Conservation (phyloP, 2,113 vertebrate genomes). For the Psophia crepitans region DNA sequence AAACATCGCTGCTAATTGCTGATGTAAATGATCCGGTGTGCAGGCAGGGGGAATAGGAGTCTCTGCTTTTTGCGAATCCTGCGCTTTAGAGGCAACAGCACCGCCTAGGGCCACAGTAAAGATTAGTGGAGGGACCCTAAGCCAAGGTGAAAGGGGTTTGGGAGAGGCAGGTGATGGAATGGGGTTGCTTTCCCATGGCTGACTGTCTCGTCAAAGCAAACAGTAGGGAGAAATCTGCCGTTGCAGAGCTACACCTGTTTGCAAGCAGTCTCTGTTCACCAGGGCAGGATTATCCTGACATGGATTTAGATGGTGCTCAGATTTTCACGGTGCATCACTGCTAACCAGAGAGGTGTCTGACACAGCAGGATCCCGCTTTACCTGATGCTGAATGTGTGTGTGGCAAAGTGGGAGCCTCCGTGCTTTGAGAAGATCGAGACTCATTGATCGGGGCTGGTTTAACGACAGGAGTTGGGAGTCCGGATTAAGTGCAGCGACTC, state of each 20-base stretch:
- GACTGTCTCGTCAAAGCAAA: background rate
- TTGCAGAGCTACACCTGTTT: slow-evolving; percentile 23
- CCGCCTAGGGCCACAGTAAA: background rate
- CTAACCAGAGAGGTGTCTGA: background rate
- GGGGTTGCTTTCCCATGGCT: background rate
- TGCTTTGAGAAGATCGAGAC: background rate
- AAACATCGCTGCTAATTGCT: background rate
- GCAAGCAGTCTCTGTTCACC: slow-evolving; percentile 16
- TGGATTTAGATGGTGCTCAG: background rate
- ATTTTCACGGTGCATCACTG: background rate
- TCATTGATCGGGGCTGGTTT: background rate
- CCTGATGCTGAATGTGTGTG: rapidly evolving
- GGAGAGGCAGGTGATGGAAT: rapidly evolving
- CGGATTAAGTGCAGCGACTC: rapidly evolving
- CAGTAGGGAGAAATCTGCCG: background rate
- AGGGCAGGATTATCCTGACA: background rate
- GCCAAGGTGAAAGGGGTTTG: background rate
- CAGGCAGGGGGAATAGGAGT: background rate
- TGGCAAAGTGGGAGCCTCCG: background rate
- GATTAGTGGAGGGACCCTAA: background rate
- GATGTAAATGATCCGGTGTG: background rate
- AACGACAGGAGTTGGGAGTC: background rate
- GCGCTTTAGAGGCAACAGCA: background rate
- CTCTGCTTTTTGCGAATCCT: background rate
- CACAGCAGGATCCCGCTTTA: background rate